phyloP scores from a whole-genome alignment of 2,888 invertebrate genomes.

The Teleiodes luculella region DNA sequence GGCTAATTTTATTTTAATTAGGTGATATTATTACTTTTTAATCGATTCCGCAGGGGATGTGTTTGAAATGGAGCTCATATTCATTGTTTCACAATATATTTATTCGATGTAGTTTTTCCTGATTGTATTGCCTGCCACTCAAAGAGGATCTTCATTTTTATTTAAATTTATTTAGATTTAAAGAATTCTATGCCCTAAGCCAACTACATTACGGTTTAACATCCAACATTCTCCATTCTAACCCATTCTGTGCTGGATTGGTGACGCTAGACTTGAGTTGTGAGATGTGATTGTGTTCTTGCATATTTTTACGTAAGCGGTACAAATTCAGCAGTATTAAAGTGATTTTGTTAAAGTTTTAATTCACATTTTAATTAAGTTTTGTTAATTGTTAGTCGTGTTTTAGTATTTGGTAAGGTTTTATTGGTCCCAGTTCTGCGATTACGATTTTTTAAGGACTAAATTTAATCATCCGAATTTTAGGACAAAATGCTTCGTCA shows the following conservation, averaged over 20 bases:
- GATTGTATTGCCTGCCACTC: too few species aligned
- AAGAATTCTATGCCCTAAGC: too few species aligned
- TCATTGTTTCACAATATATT: background rate
- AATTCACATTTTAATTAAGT: conserved; percentile 74
- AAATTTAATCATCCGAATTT: too few species aligned
- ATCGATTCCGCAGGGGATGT: conserved; percentile 4
- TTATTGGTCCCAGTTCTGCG: background rate
- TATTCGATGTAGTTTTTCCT: too few species aligned
- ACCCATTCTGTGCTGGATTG: conserved; percentile 4
- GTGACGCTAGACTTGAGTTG: conserved; percentile 38
- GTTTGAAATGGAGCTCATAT: background rate
- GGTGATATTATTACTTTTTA: conserved; percentile 6
- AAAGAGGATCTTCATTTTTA: too few species aligned
- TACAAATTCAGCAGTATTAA: conserved; percentile 79
- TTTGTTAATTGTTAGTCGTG: conserved; percentile 73
- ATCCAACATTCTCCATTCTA: background rate
- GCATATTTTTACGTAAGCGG: conserved; percentile 66
- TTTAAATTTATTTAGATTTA: too few species aligned
- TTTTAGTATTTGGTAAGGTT: conserved; percentile 30
- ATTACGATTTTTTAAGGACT: too few species aligned
- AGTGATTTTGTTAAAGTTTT: conserved; percentile 79
- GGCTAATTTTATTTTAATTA: conserved; percentile 1
- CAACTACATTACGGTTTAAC: too few species aligned
- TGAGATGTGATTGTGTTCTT: conserved; percentile 59
- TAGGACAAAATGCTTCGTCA: too few species aligned